phyloP scores from a whole-genome alignment of 2,888 invertebrate genomes.

The Ellobium chinense region DNA sequence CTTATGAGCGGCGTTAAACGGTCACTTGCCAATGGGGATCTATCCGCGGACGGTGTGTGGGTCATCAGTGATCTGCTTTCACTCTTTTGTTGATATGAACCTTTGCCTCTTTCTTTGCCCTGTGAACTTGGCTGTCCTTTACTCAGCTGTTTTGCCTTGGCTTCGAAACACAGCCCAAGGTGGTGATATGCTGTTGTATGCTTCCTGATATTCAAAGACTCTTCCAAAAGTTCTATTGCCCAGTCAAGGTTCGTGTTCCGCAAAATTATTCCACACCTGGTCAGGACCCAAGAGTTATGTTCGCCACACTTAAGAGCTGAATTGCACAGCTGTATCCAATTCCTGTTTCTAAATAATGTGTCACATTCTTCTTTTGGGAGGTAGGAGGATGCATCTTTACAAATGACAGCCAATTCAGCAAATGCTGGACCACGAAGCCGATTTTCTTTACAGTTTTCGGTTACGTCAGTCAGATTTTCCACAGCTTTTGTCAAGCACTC shows the following conservation, averaged over 20 bases:
- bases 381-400: background rate
- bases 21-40: no score
- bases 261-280: constrained; percentile 1
- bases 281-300: background rate
- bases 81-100: no score
- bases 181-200: constrained; percentile 1
- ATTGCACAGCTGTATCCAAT: background rate
- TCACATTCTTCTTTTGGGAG: background rate
- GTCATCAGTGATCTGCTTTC: no score
- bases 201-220: background rate
- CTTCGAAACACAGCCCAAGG: background rate
- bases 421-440: background rate
- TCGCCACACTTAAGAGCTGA: background rate
- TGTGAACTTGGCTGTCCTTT: background rate
- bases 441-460: background rate
- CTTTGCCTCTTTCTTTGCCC: no score
- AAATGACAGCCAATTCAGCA: background rate
- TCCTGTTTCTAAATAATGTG: background rate
- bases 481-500: background rate
- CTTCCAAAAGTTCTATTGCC: background rate
- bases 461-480: background rate
- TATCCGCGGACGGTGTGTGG: no score
- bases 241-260: background rate
- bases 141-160: background rate
- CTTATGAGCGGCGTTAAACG: no score